A percentile compares a stretch with the other conserved stretches of the same genome.
Conservation (phyloP, 2,797 vertebrate species). For the Pantherophis alleghaniensis region DNA sequence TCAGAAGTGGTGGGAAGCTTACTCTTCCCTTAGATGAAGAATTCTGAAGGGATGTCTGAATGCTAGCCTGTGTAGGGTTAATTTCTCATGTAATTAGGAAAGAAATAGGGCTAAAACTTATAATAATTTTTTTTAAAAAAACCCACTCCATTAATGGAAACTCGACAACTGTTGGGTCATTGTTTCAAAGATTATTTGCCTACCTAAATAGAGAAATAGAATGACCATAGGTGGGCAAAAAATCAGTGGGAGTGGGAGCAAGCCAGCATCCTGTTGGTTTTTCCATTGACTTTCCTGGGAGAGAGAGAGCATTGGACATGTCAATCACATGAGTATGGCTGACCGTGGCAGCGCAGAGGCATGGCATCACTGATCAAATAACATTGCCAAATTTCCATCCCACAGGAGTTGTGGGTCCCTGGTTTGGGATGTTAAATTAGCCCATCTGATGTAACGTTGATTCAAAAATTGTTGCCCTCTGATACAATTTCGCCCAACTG, state of each 20-base stretch:
- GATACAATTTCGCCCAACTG: neutral
- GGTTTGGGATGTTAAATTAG: neutral
- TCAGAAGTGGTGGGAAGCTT: slow-evolving; percentile 18
- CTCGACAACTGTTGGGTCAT: neutral
- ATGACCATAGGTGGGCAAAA: neutral
- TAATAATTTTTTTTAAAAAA: neutral
- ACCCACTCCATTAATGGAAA: neutral
- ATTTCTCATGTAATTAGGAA: neutral
- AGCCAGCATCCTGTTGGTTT: neutral
- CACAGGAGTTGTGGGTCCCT: neutral
- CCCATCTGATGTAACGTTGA: neutral
- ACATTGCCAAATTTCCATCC: neutral
- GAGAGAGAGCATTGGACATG: neutral
- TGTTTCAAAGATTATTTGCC: neutral
- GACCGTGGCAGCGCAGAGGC: neutral
- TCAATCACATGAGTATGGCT: neutral
- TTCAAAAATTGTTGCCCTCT: neutral
- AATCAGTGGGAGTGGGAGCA: neutral
- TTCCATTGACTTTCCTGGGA: neutral
- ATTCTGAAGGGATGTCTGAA: slow-evolving; percentile 6
- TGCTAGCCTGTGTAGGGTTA: slow-evolving; percentile 3
- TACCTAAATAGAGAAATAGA: neutral
- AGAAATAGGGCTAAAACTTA: slow-evolving; percentile 6
- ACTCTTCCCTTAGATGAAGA: neutral
- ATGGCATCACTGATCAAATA: neutral